phyloP scores from a whole-genome alignment of 2,888 invertebrate species.

The Trissonchulus latispiculum region DNA sequence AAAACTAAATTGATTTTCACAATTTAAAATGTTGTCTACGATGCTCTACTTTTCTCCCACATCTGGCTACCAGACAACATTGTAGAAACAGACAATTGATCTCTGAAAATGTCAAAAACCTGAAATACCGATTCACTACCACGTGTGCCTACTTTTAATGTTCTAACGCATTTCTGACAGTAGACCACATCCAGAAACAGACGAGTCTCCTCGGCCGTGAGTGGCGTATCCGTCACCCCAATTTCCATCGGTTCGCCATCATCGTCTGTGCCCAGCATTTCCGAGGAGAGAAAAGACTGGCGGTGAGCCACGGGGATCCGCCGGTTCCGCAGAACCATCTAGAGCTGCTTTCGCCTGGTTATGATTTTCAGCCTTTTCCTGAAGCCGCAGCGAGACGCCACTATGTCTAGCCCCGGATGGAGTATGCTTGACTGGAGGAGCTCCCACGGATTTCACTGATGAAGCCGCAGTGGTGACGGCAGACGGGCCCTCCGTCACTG shows the following conservation, averaged over 20 bases:
- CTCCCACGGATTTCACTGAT: no score
- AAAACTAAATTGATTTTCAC: no score
- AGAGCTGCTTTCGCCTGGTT: no score
- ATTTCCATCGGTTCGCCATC: not conserved
- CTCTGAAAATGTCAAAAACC: not conserved
- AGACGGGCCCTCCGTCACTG: not conserved
- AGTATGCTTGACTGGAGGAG: no score
- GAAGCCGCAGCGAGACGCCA: no score
- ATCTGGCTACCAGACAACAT: not conserved
- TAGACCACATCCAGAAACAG: constrained; percentile 4
- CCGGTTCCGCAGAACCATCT: no score
- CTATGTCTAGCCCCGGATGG: no score
- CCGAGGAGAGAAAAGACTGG: no score
- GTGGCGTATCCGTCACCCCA: not conserved
- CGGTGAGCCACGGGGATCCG: no score
- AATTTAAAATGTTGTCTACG: no score
- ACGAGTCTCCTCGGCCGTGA: not conserved
- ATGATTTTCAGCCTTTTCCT: not conserved
- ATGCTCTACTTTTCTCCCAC: no score
- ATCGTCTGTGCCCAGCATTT: no score
- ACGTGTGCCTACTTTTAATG: not conserved
- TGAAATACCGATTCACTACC: not conserved
- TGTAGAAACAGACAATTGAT: not conserved
- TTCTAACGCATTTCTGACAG: not conserved
- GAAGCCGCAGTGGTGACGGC: not conserved